These are phyloP conservation scores for Callinectes sapidus DNA, from an alignment of 2,888 invertebrate species.

Conservation along the genomic window DNA sequence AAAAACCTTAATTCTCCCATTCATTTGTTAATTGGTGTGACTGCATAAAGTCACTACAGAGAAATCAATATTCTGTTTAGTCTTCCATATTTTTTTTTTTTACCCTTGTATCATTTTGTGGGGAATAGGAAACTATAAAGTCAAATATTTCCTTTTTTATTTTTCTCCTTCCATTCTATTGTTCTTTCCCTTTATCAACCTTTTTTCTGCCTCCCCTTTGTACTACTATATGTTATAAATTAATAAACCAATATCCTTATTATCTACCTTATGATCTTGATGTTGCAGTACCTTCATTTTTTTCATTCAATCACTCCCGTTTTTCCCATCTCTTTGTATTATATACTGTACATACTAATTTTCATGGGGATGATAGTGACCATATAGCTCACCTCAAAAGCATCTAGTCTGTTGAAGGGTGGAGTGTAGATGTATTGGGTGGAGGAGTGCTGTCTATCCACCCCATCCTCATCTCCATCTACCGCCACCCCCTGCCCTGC, in stretches of 20 bases:
- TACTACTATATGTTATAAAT: too few species aligned
- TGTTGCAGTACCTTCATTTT: neutral
- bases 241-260: too few species aligned
- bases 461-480: neutral
- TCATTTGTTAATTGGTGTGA: neutral
- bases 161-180: neutral
- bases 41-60: too few species aligned
- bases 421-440: neutral
- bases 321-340: neutral
- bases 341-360: neutral
- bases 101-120: too few species aligned
- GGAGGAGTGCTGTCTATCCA: neutral
- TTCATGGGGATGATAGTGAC: neutral
- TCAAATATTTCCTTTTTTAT: too few species aligned
- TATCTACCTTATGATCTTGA: neutral
- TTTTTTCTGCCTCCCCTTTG: neutral
- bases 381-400: neutral
- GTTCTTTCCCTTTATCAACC: neutral
- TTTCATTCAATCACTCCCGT: neutral
- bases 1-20: neutral
- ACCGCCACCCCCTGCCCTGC: neutral
- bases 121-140: too few species aligned
- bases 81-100: too few species aligned
- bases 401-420: neutral
- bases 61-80: too few species aligned